Conservation (phyloP, 1,140 invertebrate genomes). For the Hylyphantes graminicola region DNA sequence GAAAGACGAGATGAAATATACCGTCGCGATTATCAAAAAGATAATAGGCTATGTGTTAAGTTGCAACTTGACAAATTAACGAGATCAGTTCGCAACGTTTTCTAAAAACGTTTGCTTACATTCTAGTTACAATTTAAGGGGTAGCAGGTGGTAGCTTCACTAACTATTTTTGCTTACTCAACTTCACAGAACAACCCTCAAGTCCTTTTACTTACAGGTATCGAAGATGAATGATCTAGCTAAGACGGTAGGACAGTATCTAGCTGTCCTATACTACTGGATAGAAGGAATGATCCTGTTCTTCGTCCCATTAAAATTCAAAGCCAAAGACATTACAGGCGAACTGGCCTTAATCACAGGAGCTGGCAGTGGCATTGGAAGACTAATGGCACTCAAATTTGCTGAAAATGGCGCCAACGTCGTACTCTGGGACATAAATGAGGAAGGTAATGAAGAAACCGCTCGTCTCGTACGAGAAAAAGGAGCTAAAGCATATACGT, state of each 20-base stretch:
- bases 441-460: slow-evolving; percentile 82
- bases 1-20: no score
- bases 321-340: slow-evolving; percentile 59
- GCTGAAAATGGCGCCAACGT: slow-evolving; percentile 82
- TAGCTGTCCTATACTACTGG: slow-evolving; percentile 58
- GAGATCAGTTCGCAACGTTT: no score
- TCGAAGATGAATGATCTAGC: slow-evolving; percentile 18
- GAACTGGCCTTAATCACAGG: slow-evolving; percentile 63
- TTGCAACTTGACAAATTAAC: no score
- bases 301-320: slow-evolving; percentile 70
- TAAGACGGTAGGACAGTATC: slow-evolving; percentile 20
- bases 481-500: slow-evolving; percentile 76
- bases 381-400: slow-evolving; percentile 70
- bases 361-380: slow-evolving; percentile 63
- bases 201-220: neutral
- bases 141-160: no score
- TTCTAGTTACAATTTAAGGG: no score
- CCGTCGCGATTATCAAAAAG: no score
- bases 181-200: no score
- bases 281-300: slow-evolving; percentile 66
- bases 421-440: slow-evolving; percentile 92
- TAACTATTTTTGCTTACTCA: no score
- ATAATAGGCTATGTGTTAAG: no score
- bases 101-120: no score
- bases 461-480: slow-evolving; percentile 75